These are phyloP conservation scores for Penaeus vannamei DNA, from an alignment of 1,140 invertebrate genomes.

Conservation along the genomic window DNA sequence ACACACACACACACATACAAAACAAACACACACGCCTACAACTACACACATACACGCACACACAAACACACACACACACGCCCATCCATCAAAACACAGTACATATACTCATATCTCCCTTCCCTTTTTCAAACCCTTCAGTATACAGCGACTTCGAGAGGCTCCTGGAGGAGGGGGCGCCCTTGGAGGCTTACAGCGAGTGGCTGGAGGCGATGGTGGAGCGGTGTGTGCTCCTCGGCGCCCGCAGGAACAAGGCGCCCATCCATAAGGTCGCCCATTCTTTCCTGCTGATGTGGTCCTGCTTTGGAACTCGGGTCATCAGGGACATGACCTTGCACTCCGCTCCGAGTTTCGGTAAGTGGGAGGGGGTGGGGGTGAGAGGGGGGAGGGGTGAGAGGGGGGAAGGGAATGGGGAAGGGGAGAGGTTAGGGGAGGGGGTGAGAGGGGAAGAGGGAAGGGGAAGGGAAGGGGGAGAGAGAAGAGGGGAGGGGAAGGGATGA, in stretches of 20 bases:
- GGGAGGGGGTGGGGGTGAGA: background rate
- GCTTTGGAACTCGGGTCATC: conserved; percentile 74
- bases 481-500: too few relatives aligned
- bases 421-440: too few relatives aligned
- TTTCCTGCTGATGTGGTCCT: conserved; percentile 75
- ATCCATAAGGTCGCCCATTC: conserved; percentile 72
- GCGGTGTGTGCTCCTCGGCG: conserved; percentile 72
- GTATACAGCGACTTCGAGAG: conserved; percentile 74
- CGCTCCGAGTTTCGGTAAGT: conserved; percentile 75
- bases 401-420: too few relatives aligned
- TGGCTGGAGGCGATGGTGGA: conserved; percentile 75
- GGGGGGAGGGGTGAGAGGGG: background rate
- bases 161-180: conserved; percentile 73
- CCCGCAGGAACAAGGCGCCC: conserved; percentile 68
- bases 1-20: background rate
- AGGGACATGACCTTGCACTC: conserved; percentile 75
- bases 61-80: background rate
- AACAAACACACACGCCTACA: background rate
- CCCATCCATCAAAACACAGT: background rate
- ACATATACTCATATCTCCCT: background rate
- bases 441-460: too few relatives aligned
- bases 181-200: conserved; percentile 73
- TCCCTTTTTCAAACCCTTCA: conserved; percentile 66
- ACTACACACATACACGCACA: background rate
- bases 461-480: too few relatives aligned